Base-by-base conservation (phyloP, 2,888 invertebrate genomes). In the Ramazzottius varieornatus region DNA sequence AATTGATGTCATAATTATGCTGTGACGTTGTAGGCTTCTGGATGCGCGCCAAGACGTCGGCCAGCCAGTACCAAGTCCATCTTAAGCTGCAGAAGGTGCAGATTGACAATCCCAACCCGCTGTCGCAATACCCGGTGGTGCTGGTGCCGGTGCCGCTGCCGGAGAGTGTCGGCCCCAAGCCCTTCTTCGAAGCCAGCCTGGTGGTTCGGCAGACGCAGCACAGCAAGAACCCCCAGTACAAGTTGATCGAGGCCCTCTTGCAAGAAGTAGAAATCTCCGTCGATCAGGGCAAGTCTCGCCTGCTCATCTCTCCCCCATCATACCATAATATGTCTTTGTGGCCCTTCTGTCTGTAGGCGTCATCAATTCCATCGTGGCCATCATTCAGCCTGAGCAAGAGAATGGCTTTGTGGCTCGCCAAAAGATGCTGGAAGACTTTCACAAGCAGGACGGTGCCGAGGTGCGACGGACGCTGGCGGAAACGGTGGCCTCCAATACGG, bases 21-120 rank as follows among this genome's bases (percentile, higher is more conserved):
- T n/a, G n/a, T n/a, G n/a, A n/a, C n/a, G n/a, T n/a, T n/a, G n/a
- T n/a, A n/a, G n/a, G 54, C 20, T 54, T 54, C 20, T 54, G 54
- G 54, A 16, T 8, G 4, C 54, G 54, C 54, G 20, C 24, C 54
- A 54, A 54, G 54, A 54, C 29, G 20, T 54, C 54, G 16, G 13
- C 54, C 54, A 54, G 54, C 54, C 54, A 54, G 54, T 54, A 54
- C 29, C 54, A 54, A 29, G 54, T 54, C n/a, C 54, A 54, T 29
- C 16, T 54, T 8, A 54, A 54, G 24, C 54, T 54, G 54, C 54
- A 54, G 29, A 54, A 54, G 29, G 20, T 54, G 20, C 54, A 54
- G 24, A 54, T 54, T 24, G 54, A 54, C 54, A 54, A 54, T 29
- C 54, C 54, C 4, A 54, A 54, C 29, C 54, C 54, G 54, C 29